phyloP scores from a whole-genome alignment of 2,888 invertebrate genomes.

The Cyrtodaria siliqua region DNA sequence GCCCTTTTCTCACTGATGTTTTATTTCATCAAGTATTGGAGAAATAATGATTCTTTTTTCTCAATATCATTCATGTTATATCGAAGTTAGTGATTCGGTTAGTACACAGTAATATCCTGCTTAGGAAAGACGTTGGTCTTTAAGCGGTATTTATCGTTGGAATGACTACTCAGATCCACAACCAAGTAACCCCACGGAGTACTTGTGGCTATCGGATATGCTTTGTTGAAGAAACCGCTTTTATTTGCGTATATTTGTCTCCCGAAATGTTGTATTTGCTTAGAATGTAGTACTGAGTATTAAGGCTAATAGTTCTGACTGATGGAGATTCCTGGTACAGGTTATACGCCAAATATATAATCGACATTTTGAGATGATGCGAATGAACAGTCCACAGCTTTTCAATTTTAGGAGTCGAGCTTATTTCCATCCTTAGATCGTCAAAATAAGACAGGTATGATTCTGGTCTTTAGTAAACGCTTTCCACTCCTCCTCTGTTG shows the following conservation, averaged over 20 bases:
- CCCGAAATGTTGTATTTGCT: slow-evolving; percentile 16
- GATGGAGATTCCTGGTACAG: neutral
- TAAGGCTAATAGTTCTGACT: neutral
- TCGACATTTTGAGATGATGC: neutral
- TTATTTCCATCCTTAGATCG: slow-evolving; percentile 1
- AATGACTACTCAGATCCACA: slow-evolving; percentile 10
- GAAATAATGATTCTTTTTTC: slow-evolving; percentile 18
- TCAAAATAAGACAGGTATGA: neutral
- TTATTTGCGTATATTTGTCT: slow-evolving; percentile 11
- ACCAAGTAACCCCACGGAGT: neutral
- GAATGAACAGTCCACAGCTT: slow-evolving; percentile 2
- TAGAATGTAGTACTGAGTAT: neutral
- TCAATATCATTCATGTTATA: slow-evolving; percentile 17
- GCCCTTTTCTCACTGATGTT: slow-evolving; percentile 12
- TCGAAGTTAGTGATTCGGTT: neutral
- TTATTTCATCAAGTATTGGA: slow-evolving; percentile 11
- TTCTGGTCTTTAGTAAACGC: neutral
- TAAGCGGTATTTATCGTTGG: slow-evolving; percentile 14
- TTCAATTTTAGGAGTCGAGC: neutral
- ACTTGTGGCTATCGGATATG: slow-evolving; percentile 3
- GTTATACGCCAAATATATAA: slow-evolving; percentile 1
- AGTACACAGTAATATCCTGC: slow-evolving; percentile 8
- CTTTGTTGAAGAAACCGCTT: slow-evolving; percentile 12
- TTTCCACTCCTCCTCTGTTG: neutral
- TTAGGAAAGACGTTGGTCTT: slow-evolving; percentile 25